Evolutionary conservation across 2,797 vertebrate species (phyloP), one percentile per base, ranked within the genome.

Genomic region (Menidia menidia): DNA sequence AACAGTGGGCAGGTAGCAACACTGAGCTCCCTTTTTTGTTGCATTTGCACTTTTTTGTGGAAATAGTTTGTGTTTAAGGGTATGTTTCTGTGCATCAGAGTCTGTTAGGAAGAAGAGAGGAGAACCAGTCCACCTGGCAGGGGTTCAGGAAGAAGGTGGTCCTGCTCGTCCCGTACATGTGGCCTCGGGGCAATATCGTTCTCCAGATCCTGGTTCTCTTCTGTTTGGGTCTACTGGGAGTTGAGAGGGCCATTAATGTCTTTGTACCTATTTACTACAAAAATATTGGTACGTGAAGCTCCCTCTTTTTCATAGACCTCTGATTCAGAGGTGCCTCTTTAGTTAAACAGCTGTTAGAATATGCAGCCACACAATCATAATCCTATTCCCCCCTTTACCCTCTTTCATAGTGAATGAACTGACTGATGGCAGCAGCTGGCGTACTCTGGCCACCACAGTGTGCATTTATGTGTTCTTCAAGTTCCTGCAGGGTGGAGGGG

Each of bases 221-320:
- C 83, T 99, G 97, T 76, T 84, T 99, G 84, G 74, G 80, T 0
- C 92, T 99, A 73, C 95, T 99, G 87, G 97, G 90, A n/a, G 1
- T 93, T 8, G 97, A 99, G 80, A 87, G 97, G 3, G 97, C 44
- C 30, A 88, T 99, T 79, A 99, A 99, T 0, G 87, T 99, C 80
- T 97, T 98, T 0, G 97, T 99, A 5, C 98, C 98, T 1, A 96
- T 99, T 88, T 98, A 92, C 93, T 97, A 93, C 88, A 98, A 95
- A 83, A 88, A 96, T 65, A 98, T 98, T 0, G 97, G 98, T 99
- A 88, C 94, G 93, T 4, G 41, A 19, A 0, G 3, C 0, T 1
- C 0, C 16, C 31, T 62, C 10, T 0, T 65, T 42, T 25, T 10
- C 35, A 5, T 39, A 39, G 2, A 0, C 5, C 52, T 35, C 60